A percentile compares a stretch with the other conserved stretches of the same genome.
Conservation (phyloP, 2,113 vertebrate genomes). For the Pseudorhombus dupliciocellatus region DNA sequence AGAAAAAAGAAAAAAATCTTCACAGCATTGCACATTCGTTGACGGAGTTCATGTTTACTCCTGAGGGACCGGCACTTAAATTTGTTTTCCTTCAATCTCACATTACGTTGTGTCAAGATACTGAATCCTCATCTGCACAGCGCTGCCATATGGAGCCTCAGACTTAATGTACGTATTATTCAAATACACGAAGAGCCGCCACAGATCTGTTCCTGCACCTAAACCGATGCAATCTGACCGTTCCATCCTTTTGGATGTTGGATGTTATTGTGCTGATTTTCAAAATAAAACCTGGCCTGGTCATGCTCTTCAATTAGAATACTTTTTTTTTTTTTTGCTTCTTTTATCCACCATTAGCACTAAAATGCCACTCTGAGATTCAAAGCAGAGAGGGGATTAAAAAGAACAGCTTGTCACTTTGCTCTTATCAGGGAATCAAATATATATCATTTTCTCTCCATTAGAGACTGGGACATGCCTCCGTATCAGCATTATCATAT, state of each 20-base stretch:
- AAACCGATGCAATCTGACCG: background rate
- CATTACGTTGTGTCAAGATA: slow-evolving; percentile 39
- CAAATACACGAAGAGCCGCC: slow-evolving; percentile 7
- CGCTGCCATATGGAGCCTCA: slow-evolving; percentile 41
- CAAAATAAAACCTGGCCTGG: slow-evolving; percentile 20
- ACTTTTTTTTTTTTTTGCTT: slow-evolving; percentile 27
- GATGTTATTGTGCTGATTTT: slow-evolving; percentile 9
- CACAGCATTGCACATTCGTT: slow-evolving; percentile 77
- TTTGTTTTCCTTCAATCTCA: slow-evolving; percentile 60
- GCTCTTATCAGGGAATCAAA: slow-evolving; percentile 39
- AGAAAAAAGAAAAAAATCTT: too few relatives aligned
- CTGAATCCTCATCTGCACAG: slow-evolving; percentile 15
- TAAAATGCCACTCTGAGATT: slow-evolving; percentile 38
- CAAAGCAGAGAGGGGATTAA: slow-evolving; percentile 17
- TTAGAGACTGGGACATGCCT: slow-evolving; percentile 52
- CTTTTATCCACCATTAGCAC: slow-evolving; percentile 56
- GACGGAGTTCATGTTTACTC: slow-evolving; percentile 69
- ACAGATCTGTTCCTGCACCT: background rate
- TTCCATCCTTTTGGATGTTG: background rate
- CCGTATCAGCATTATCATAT: slow-evolving; percentile 66
- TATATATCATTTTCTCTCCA: slow-evolving; percentile 68
- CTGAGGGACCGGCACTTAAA: slow-evolving; percentile 58
- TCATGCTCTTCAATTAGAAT: slow-evolving; percentile 46
- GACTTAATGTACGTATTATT: slow-evolving; percentile 14
- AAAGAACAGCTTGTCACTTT: slow-evolving; percentile 55